Evolutionary conservation across 2,797 vertebrate species (phyloP).

Genomic region (Sphaeramia orbicularis): DNA sequence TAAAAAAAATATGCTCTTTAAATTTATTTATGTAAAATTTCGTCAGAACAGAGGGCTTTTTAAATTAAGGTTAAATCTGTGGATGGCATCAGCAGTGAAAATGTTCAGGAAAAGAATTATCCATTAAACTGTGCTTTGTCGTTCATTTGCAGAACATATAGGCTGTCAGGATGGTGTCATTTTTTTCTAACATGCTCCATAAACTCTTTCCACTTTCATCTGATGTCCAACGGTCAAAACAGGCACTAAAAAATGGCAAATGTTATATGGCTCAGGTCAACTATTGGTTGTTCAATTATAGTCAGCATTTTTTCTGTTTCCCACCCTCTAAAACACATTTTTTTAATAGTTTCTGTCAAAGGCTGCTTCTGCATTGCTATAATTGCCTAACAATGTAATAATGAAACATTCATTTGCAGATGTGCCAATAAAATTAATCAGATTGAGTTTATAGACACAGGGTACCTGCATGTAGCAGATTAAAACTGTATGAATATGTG

Average conservation of each 20-base stretch:
- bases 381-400: too few species aligned
- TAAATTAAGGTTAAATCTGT: neutral
- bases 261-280: neutral
- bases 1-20: neutral
- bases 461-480: too few species aligned
- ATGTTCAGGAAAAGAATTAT: neutral
- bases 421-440: too few species aligned
- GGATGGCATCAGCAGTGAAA: neutral
- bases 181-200: neutral
- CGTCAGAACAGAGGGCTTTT: too few species aligned
- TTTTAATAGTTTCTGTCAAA: too few species aligned
- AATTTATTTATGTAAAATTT: too few species aligned
- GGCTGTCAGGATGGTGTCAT: neutral
- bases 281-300: neutral
- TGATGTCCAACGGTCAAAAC: neutral
- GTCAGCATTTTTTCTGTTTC: too few species aligned
- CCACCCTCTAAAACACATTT: too few species aligned
- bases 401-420: too few species aligned
- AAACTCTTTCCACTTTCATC: neutral
- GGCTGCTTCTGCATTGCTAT: too few species aligned
- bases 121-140: neutral
- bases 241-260: neutral
- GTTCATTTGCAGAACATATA: neutral
- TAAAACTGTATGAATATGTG: too few species aligned
- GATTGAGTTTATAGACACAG: too few species aligned